Percentiles rank a stretch among this genome's conserved stretches.
Conservation (phyloP, 1,140 invertebrate genomes). For the Drosophila seguyi region DNA sequence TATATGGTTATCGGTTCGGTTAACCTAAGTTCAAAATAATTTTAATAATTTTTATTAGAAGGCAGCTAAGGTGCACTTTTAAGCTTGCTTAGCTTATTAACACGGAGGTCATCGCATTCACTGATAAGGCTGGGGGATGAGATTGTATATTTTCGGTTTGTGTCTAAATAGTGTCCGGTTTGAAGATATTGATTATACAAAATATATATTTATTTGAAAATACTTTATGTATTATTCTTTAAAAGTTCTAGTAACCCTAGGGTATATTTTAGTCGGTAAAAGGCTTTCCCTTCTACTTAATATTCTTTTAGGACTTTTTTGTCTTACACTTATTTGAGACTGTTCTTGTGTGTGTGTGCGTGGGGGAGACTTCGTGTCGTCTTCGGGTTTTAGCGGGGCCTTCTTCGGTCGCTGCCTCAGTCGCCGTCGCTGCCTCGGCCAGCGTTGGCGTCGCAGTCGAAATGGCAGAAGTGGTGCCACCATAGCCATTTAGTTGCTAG, state of each 20-base stretch:
- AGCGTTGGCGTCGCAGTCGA: conserved; percentile 32
- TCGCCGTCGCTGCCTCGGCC: conserved; percentile 19
- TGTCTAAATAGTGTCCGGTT: neutral
- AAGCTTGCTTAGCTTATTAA: neutral
- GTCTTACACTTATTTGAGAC: conserved; percentile 1
- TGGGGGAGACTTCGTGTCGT: conserved; percentile 54
- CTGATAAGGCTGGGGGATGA: neutral
- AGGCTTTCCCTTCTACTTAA: neutral
- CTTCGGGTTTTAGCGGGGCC: conserved; percentile 63
- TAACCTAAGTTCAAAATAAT: neutral
- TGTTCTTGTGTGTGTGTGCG: conserved; percentile 34
- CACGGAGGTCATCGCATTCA: neutral
- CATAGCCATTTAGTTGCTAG: neutral
- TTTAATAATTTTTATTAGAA: neutral
- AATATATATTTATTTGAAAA: neutral
- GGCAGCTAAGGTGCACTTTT: neutral
- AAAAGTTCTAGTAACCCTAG: neutral
- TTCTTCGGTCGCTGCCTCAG: conserved; percentile 48
- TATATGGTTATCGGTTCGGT: neutral
- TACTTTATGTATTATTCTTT: neutral
- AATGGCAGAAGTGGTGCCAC: neutral
- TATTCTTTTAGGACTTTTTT: conserved; percentile 15
- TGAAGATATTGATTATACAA: neutral
- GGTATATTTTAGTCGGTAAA: neutral
- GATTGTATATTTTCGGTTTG: neutral